Percentiles rank a stretch among this genome's conserved stretches.
phyloP scores from a whole-genome alignment of 2,113 vertebrate genomes.

The Saccopteryx leptura region DNA sequence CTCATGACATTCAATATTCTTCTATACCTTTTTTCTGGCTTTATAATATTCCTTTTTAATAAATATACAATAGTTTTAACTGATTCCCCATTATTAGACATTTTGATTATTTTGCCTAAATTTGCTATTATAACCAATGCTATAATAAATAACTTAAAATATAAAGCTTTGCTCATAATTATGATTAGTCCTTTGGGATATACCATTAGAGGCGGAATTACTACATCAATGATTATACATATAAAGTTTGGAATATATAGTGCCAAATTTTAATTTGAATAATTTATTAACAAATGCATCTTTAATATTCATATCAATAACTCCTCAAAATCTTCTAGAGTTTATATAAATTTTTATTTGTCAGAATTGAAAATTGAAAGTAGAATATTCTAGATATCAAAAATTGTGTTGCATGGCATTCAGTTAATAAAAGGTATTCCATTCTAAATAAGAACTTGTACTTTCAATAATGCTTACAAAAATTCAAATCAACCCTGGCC shows the following conservation, averaged over 20 bases:
- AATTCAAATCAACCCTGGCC: slow-evolving; percentile 29
- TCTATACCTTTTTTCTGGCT: background rate
- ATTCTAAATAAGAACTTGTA: background rate
- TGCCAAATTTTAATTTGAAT: slow-evolving; percentile 25
- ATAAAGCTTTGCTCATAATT: background rate
- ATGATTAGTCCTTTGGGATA: background rate
- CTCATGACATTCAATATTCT: slow-evolving; percentile 17
- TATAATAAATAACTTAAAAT: background rate
- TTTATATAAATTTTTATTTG: background rate
- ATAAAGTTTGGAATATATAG: background rate
- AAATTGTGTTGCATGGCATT: slow-evolving; percentile 1
- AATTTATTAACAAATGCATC: background rate
- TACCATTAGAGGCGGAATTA: background rate
- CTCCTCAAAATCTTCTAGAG: background rate
- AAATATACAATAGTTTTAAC: background rate
- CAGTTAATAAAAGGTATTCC: background rate
- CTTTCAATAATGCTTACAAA: background rate
- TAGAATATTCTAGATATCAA: background rate
- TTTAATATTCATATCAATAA: background rate
- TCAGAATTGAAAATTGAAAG: slow-evolving; percentile 21
- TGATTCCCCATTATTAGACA: background rate
- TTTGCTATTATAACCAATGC: background rate
- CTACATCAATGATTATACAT: background rate
- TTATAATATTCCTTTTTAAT: slow-evolving; percentile 27
- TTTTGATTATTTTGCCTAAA: slow-evolving; percentile 4